These are phyloP conservation scores for Benthosema pterotum DNA, from an alignment of 2,797 vertebrate genomes.

Conservation along the genomic window DNA sequence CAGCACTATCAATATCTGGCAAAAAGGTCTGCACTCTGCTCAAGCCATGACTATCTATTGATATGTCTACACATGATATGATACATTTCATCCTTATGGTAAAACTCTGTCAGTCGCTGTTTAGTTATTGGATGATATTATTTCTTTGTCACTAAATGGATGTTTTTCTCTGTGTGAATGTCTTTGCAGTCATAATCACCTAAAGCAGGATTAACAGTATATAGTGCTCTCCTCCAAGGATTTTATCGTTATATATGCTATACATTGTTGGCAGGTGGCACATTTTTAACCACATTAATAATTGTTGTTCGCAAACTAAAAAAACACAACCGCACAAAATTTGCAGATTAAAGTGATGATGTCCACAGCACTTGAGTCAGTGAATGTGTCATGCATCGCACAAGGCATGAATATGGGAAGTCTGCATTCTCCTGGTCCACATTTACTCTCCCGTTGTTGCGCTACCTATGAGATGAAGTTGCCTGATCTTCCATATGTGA, in stretches of 20 bases:
- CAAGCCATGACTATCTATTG: constrained; percentile 15
- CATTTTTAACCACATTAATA: not conserved
- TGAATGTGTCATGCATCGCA: not conserved
- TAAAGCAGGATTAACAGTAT: not conserved
- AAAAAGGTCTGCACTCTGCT: constrained; percentile 54
- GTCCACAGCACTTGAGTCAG: constrained; percentile 15
- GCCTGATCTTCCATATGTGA: constrained; percentile 7
- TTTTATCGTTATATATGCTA: not conserved
- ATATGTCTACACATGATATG: not conserved
- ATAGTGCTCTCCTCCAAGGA: not conserved
- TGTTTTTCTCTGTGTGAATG: not conserved
- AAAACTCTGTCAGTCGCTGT: not conserved
- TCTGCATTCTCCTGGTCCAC: not conserved
- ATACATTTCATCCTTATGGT: constrained; percentile 14
- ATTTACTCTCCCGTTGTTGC: not conserved
- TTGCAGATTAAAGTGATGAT: not conserved
- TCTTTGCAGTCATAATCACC: not conserved
- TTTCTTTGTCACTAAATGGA: not conserved
- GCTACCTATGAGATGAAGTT: not conserved
- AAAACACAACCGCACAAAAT: too few relatives aligned
- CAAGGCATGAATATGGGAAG: not conserved
- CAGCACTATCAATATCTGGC: constrained; percentile 43
- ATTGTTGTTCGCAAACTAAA: constrained; percentile 8
- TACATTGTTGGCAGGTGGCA: not conserved
- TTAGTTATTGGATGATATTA: not conserved